Evolutionary conservation across 2,113 vertebrate genomes (phyloP).

Genomic region (Amblyopsis rosae): DNA sequence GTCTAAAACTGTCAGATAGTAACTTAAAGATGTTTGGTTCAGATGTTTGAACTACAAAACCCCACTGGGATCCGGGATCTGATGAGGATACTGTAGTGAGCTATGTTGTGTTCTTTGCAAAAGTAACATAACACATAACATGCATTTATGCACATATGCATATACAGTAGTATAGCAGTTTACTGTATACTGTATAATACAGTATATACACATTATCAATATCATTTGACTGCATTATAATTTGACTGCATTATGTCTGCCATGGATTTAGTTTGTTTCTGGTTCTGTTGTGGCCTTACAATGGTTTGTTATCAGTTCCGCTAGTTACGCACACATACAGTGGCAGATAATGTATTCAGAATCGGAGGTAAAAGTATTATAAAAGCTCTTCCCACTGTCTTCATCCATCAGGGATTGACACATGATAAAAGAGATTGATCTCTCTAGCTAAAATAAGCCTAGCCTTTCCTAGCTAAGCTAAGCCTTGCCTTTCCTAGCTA

Average conservation of each 20-base stretch:
- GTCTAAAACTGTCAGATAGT: slow-evolving; percentile 18
- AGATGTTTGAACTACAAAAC: neutral
- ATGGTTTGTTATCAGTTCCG: neutral
- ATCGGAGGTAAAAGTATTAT: slow-evolving; percentile 41
- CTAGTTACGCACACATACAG: slow-evolving; percentile 4
- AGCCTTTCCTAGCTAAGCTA: too few relatives aligned
- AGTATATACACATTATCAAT: too few relatives aligned
- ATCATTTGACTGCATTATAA: too few relatives aligned
- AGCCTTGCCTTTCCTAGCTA: too few relatives aligned
- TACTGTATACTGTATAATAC: neutral
- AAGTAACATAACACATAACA: too few relatives aligned
- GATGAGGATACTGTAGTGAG: too few relatives aligned
- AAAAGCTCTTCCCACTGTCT: slow-evolving; percentile 35
- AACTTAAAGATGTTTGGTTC: neutral
- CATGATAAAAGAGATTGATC: slow-evolving; percentile 61
- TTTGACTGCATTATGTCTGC: too few relatives aligned
- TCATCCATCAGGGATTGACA: slow-evolving; percentile 55
- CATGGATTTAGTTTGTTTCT: too few relatives aligned
- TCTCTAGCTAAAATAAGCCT: slow-evolving; percentile 19
- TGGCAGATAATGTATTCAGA: slow-evolving; percentile 9
- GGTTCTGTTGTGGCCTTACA: too few relatives aligned
- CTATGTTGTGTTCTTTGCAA: too few relatives aligned
- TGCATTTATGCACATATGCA: too few relatives aligned
- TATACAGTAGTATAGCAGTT: too few relatives aligned
- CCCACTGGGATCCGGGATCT: neutral